Evolutionary conservation across 2,797 vertebrate species (phyloP).

Genomic region (Rousettus madagascariensis): DNA sequence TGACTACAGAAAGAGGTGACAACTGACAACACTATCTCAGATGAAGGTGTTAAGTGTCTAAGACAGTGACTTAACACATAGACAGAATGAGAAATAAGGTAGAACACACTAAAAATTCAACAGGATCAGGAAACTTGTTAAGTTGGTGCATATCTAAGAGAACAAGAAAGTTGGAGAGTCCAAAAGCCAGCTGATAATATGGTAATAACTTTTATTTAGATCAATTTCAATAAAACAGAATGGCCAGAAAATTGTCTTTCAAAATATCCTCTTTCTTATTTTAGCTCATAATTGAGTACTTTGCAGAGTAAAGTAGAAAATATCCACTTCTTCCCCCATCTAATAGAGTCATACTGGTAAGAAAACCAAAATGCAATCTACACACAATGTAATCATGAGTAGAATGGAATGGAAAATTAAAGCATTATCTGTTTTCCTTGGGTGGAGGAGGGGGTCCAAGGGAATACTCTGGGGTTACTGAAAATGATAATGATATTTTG

Average conservation of each 20-base stretch:
- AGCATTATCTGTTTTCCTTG: neutral
- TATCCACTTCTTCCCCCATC: neutral
- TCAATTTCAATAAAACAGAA: neutral
- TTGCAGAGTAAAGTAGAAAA: neutral
- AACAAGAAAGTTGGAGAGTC: neutral
- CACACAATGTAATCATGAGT: neutral
- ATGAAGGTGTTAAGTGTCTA: neutral
- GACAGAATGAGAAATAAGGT: neutral
- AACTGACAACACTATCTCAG: neutral
- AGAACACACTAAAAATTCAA: neutral
- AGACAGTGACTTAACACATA: neutral
- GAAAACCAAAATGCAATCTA: too few relatives aligned
- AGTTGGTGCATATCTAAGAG: accelerated
- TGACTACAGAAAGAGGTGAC: neutral
- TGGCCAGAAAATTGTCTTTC: neutral
- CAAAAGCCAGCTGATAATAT: neutral
- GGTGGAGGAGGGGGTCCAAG: accelerated
- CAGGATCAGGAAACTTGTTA: neutral
- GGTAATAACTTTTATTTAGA: neutral
- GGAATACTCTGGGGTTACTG: neutral
- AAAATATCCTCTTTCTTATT: neutral
- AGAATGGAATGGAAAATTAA: neutral
- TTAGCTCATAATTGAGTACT: neutral
- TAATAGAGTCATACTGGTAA: neutral
- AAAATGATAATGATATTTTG: neutral